Base-by-base conservation (phyloP, 2,888 invertebrate genomes). In the Leptopilina myrica region DNA sequence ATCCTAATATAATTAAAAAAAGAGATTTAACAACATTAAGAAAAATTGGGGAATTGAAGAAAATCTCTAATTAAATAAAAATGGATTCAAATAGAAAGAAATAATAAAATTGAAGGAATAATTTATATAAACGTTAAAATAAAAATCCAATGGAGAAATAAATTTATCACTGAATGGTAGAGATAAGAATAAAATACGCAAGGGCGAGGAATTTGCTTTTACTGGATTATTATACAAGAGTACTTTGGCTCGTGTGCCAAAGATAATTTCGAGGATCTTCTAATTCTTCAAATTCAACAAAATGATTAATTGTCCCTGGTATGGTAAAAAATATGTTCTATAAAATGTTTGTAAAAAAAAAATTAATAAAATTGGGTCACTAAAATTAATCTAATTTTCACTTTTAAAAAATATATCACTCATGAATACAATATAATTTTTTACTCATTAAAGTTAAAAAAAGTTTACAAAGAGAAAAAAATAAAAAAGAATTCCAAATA, bases 221-320 rank as follows among this genome's bases (percentile, higher is more conserved):
- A 81, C 82, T 80, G 80, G 79, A 80, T 83, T 78, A 85, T 84
- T 80, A 84, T 76, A 78, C 80, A 78, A 43, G 8, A 84, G 78
- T 80, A 80, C 77, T 79, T 82, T 84, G 82, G 81, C 81, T 79
- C 77, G 76, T 77, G 79, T 80, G 83, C 82, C 84, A 84, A 84
- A 83, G 79, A 82, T 83, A 83, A 83, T 83, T 82, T 81, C 76
- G 81, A 75, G 67, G 9, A 75, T 64, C 69, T 49, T 46, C 20
- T 67, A 49, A 67, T 67, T 67, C 40, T 67, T 49, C 20, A 46
- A 15, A 40, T 43, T 15, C 20, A 20, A 15, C 12, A 20, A 67
- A 46, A 49, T 67, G 46, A 67, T 67, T 14, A 49, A 67, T 12
- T 15, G 12, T 20, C 49, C 2, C 20, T 15, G 4, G 14, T 67